Evolutionary conservation across 2,797 vertebrate genomes (phyloP).

Genomic region (Spondyliosoma cantharus): DNA sequence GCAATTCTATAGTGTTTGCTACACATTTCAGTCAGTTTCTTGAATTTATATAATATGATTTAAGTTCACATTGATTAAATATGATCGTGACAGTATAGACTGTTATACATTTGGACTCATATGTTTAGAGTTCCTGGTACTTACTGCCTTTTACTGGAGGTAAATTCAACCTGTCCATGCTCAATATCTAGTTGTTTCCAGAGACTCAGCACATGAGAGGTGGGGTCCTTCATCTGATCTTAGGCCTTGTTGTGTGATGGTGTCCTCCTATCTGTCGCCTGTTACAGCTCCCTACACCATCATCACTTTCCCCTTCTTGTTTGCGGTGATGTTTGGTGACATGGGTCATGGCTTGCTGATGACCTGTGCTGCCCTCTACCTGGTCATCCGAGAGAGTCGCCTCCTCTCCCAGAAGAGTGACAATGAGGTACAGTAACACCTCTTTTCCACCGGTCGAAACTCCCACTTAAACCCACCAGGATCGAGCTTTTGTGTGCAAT

Average conservation of each 20-base stretch:
- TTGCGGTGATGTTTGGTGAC: slow-evolving; percentile 99
- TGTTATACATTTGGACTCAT: neutral
- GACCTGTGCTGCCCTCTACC: slow-evolving; percentile 93
- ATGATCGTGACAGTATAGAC: neutral
- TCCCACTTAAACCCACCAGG: no score
- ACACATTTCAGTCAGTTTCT: no score
- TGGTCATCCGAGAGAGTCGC: slow-evolving; percentile 94
- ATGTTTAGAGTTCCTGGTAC: neutral
- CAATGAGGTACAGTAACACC: slow-evolving; percentile 89
- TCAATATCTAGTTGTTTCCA: neutral
- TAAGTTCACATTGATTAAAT: neutral
- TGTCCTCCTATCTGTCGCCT: neutral
- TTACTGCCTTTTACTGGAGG: neutral
- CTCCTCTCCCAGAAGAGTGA: slow-evolving; percentile 95
- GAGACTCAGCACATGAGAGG: neutral
- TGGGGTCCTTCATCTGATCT: neutral
- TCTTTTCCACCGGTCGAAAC: no score
- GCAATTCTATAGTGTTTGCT: no score
- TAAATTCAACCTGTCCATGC: neutral
- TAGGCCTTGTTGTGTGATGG: neutral
- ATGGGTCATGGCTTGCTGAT: slow-evolving; percentile 95
- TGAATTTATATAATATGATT: no score
- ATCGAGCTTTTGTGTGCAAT: no score
- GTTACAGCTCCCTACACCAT: slow-evolving; percentile 93
- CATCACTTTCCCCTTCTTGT: slow-evolving; percentile 97